Conservation (phyloP, 2,113 vertebrate genomes). For the Hystrix cristata region DNA sequence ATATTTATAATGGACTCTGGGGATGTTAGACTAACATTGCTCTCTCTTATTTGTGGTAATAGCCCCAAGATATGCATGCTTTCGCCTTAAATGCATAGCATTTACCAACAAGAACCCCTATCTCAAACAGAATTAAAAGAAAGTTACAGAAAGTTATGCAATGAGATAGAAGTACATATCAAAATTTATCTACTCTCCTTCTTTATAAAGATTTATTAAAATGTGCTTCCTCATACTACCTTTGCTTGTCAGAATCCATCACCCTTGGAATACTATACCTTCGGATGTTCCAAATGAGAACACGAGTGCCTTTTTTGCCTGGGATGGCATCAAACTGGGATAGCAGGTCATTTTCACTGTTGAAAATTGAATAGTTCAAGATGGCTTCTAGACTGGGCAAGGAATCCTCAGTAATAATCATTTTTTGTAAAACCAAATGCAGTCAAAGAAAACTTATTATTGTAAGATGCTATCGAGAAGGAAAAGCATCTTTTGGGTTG, state of each 20-base stretch:
- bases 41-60: neutral
- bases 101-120: slow-evolving; percentile 46
- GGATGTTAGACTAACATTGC: slow-evolving; percentile 23
- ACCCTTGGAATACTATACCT: slow-evolving; percentile 84
- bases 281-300: slow-evolving; percentile 93
- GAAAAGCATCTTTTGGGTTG: slow-evolving; percentile 37
- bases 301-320: slow-evolving; percentile 91
- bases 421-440: slow-evolving; percentile 86
- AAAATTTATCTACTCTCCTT: slow-evolving; percentile 42
- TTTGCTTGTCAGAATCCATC: slow-evolving; percentile 47
- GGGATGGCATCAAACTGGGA: slow-evolving; percentile 89
- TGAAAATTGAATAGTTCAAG: slow-evolving; percentile 90
- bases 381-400: slow-evolving; percentile 91
- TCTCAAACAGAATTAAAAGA: slow-evolving; percentile 50
- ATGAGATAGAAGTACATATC: neutral
- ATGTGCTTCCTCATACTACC: neutral
- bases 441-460: slow-evolving; percentile 87
- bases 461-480: slow-evolving; percentile 33
- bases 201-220: slow-evolving; percentile 40
- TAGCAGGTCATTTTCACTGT: slow-evolving; percentile 88
- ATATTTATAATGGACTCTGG: slow-evolving; percentile 46
- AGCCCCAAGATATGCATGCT: neutral
- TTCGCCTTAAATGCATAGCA: neutral
- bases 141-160: slow-evolving; percentile 14
- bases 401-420: slow-evolving; percentile 91